Conservation (phyloP, 1,140 invertebrate genomes). For the Mizuhopecten yessoensis region DNA sequence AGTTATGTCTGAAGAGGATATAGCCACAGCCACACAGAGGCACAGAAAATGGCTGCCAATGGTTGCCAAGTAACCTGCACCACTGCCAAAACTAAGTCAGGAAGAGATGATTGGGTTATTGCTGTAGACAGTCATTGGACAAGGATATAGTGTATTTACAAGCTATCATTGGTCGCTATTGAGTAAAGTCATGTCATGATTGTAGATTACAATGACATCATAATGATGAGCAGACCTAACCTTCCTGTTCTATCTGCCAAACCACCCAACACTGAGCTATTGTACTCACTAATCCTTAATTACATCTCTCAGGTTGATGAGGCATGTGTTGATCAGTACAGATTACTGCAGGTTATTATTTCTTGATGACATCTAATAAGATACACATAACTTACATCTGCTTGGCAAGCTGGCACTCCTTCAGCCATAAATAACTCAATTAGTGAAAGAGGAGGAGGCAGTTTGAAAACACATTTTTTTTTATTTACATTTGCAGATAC, state of each 20-base stretch:
- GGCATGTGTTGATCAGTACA: no score
- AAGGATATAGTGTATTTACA: neutral
- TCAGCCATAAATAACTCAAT: no score
- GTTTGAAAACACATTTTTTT: neutral
- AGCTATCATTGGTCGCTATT: neutral
- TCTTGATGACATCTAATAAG: neutral
- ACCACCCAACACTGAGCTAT: no score
- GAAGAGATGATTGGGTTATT: neutral
- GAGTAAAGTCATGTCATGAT: no score
- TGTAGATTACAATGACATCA: no score
- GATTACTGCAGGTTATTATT: no score
- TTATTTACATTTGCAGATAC: neutral
- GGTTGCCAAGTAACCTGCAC: neutral
- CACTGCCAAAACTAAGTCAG: neutral
- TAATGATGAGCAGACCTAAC: no score
- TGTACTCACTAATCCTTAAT: no score
- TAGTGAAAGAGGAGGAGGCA: no score
- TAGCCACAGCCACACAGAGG: neutral
- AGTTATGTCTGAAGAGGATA: neutral
- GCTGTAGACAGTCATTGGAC: no score
- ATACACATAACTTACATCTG: neutral
- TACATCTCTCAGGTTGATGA: no score
- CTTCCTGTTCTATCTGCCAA: no score
- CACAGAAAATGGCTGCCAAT: neutral
- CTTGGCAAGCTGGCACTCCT: neutral